phyloP scores from a whole-genome alignment of 2,888 invertebrate species.

The Odontocerum albicorne region DNA sequence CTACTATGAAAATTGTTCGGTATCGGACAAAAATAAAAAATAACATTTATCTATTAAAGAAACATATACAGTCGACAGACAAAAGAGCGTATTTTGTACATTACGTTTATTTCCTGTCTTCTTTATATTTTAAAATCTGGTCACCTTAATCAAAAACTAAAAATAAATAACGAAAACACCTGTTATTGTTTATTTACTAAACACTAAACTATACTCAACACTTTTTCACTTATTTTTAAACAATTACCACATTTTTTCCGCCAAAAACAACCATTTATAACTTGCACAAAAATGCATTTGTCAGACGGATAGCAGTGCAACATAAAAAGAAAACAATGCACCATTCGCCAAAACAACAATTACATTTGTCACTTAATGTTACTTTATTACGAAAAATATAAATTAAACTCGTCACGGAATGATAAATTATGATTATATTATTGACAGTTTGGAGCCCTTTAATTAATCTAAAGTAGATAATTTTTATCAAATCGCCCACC shows the following conservation, averaged over 20 bases:
- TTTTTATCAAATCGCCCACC: conserved; percentile 20
- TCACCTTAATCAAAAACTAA: too few relatives aligned
- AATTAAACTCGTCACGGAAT: conserved; percentile 19
- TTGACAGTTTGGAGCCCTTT: neutral
- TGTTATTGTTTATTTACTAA: conserved; percentile 16
- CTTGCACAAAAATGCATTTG: conserved; percentile 24
- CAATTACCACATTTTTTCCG: neutral
- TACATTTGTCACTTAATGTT: conserved; percentile 6
- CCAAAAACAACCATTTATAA: conserved; percentile 13
- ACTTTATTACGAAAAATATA: conserved; percentile 16
- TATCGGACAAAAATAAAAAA: too few relatives aligned
- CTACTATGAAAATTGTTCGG: too few relatives aligned
- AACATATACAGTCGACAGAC: too few relatives aligned
- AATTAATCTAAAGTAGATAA: conserved; percentile 1
- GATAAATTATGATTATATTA: neutral
- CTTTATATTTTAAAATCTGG: too few relatives aligned
- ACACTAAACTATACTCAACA: conserved; percentile 3
- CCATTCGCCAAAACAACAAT: conserved; percentile 11
- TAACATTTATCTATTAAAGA: too few relatives aligned
- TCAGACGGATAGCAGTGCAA: conserved; percentile 17
- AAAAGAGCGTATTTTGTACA: too few relatives aligned
- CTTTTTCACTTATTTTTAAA: neutral
- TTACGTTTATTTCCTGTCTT: too few relatives aligned
- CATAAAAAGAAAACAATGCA: conserved; percentile 28
- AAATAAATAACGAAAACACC: too few relatives aligned